These are phyloP conservation scores for Sebastes hubbsi DNA, from an alignment of 2,797 vertebrate species.

Conservation along the genomic window DNA sequence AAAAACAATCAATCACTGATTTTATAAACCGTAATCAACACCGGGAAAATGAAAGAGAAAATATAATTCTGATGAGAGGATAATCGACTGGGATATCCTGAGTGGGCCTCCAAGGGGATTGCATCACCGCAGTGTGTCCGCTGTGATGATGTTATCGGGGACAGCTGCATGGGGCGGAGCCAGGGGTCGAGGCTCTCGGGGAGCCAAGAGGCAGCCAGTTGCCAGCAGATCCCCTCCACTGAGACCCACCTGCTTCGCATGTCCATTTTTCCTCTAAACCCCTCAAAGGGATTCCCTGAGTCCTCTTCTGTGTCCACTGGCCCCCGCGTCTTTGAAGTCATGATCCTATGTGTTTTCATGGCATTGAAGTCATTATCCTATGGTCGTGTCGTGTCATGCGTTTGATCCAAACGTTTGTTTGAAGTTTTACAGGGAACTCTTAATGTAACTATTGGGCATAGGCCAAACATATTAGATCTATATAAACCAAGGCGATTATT, in stretches of 20 bases:
- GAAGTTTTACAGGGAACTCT: slow-evolving; percentile 61
- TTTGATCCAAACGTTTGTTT: slow-evolving; percentile 67
- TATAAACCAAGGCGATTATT: slow-evolving; percentile 31
- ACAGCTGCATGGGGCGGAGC: slow-evolving; percentile 80
- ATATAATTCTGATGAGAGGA: slow-evolving; percentile 52
- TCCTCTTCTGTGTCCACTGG: slow-evolving; percentile 62
- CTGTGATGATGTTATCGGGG: slow-evolving; percentile 76
- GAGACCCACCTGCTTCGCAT: slow-evolving; percentile 73
- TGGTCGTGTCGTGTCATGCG: slow-evolving; percentile 58
- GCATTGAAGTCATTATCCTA: slow-evolving; percentile 70
- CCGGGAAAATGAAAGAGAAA: slow-evolving; percentile 43
- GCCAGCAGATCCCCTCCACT: slow-evolving; percentile 65
- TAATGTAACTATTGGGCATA: slow-evolving; percentile 45
- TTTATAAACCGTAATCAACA: slow-evolving; percentile 48
- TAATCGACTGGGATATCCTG: slow-evolving; percentile 69
- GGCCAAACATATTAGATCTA: slow-evolving; percentile 34
- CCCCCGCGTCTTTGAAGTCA: slow-evolving; percentile 64
- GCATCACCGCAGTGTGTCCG: slow-evolving; percentile 72
- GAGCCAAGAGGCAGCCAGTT: slow-evolving; percentile 73
- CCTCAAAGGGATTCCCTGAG: slow-evolving; percentile 80
- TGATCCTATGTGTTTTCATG: slow-evolving; percentile 70
- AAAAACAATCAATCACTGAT: slow-evolving; percentile 27
- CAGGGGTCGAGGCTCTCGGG: slow-evolving; percentile 48
- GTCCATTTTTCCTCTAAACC: slow-evolving; percentile 73
- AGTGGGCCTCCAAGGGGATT: slow-evolving; percentile 67